Evolutionary conservation across 2,113 vertebrate species (phyloP), one percentile per base, ranked within the genome.

Genomic region (Phoenicopterus ruber): DNA sequence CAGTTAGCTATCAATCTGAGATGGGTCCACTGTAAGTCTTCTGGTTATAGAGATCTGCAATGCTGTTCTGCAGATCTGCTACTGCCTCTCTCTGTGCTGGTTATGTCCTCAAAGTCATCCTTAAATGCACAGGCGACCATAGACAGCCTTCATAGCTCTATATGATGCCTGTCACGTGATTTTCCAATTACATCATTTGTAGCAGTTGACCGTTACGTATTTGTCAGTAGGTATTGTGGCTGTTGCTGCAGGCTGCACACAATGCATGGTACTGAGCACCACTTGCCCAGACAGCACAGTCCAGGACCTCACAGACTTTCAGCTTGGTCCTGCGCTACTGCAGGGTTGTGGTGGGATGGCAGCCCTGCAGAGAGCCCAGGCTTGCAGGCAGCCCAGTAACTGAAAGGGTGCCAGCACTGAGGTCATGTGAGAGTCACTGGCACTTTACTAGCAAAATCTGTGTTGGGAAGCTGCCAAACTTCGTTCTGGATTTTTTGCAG

Each of bases 361-460:
- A 82, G 15, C 25, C 50, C 4, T 61, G 18, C 24, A 46, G 63
- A 40, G 26, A 72, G 10, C 28, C 31, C 36, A 59, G n/a, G n/a
- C n/a, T n/a, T n/a, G n/a, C n/a, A n/a, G 32, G 29, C 61, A 82
- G 15, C 25, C 50, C 4, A 3, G 36, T 50, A 47, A 46, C 25
- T 28, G 50, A 71, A 55, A 0, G 0, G 17, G 19, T 72, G n/a
- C 13, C 54, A 7, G 1, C 24, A 22, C 18, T 15, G 20, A 74
- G 36, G 15, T 70, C 13, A 3, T 10, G 12, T 47, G 49, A 71
- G 55, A 40, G 9, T 25, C 34, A 22, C 18, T 62, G 22, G 34
- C 34, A 7, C 42, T 72, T 57, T 36, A 28, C 25, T 20, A 34
- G 20, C 11, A 67, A 86, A 82, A 54, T 81, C 47, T 8, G 1